Base-by-base conservation (phyloP, 2,797 vertebrate species). In the Diceros bicornis region DNA sequence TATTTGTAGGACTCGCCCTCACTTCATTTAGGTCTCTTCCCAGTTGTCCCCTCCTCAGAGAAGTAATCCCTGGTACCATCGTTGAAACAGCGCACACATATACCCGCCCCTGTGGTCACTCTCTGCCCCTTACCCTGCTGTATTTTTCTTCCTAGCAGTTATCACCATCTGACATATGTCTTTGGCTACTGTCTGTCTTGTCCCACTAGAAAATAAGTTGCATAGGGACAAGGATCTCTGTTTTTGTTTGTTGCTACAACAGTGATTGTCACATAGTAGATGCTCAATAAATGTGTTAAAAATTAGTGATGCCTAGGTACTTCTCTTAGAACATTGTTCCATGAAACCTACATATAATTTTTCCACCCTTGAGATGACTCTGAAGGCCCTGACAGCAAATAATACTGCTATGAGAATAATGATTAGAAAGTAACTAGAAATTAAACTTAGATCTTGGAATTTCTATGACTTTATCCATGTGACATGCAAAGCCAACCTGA, bases 341-440 rank as follows among this genome's bases (percentile, higher is more conserved):
- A 12, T 81, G 69, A 90, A 34, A 52, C 44, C 12, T 79, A 47
- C 11, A 37, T 87, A 27, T 37, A 41, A n/a, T 75, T 88, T 94
- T 59, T 75, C 27, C 0, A 87, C 27, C 16, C 12, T 66, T 21
- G n/a, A 85, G 6, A 57, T 93, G 55, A 85, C 55, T 91, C 62
- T 84, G 78, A 94, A 93, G n/a, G 50, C 5, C n/a, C 41, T 89
- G 81, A 85, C 6, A 92, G 84, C n/a, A 96, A 91, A 77, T 82
- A 72, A 59, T 81, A 85, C 14, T 77, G 41, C 21, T 68, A 55
- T 89, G 66, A 93, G 41, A 91, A 91, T 75, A 72, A 34, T 52
- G 89, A 57, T 34, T 89, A 50, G 41, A 74, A 94, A 75, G 25
- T 25, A 6, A 20, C 18, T 84, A 2, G n/a, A 88, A 88, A 81